Percentiles rank a stretch among this genome's conserved stretches.
Conservation (phyloP, 2,113 vertebrate species). For the Petromus typicus region DNA sequence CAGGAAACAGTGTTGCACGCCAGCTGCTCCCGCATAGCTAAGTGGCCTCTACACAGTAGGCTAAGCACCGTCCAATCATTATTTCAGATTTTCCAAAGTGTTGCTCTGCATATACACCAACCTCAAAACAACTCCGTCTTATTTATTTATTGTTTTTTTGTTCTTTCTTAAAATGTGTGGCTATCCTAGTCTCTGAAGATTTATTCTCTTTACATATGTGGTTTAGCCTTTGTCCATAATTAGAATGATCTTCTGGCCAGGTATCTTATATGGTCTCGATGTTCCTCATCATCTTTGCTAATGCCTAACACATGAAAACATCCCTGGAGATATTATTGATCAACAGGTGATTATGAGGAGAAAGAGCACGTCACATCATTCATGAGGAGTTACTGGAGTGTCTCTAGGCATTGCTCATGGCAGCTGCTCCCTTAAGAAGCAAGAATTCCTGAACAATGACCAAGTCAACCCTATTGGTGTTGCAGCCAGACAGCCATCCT, state of each 20-base stretch:
- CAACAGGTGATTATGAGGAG: background rate
- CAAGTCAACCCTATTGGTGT: background rate
- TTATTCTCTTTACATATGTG: background rate
- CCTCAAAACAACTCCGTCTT: background rate
- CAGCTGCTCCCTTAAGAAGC: conserved; percentile 21
- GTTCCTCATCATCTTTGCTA: conserved; percentile 28
- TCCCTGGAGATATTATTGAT: background rate
- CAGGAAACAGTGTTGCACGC: conserved; percentile 63
- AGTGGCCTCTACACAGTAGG: background rate
- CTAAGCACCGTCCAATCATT: conserved; percentile 42
- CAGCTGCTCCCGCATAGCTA: background rate
- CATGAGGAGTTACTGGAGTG: background rate
- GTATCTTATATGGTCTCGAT: background rate
- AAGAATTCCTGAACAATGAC: conserved; percentile 39
- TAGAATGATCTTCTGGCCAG: background rate
- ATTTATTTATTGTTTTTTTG: background rate
- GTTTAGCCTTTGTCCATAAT: background rate
- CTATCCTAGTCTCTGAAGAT: background rate
- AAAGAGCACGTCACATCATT: background rate
- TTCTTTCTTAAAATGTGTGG: background rate
- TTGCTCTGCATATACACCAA: conserved; percentile 11
- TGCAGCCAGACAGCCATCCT: background rate
- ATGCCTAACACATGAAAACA: background rate
- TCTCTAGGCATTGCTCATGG: background rate
- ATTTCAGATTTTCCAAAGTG: conserved; percentile 49